Percentiles rank a stretch among this genome's conserved stretches.
phyloP scores from a whole-genome alignment of 1,140 invertebrate species.

The Hermetia illucens region DNA sequence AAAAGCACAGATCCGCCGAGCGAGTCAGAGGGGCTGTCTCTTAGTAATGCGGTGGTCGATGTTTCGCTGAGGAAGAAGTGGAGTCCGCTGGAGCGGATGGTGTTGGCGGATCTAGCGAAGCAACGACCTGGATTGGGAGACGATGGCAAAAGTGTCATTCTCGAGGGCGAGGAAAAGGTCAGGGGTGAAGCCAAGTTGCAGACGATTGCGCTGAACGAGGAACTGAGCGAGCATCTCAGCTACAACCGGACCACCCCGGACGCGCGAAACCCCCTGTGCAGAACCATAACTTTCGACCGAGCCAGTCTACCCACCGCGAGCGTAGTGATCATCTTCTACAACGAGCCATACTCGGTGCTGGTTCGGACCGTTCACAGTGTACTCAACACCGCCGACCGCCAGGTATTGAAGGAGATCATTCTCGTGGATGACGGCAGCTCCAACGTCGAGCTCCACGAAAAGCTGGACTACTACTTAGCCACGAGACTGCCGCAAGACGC shows the following conservation, averaged over 20 bases:
- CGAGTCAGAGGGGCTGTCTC: conserved; percentile 6
- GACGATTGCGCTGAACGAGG: conserved; percentile 67
- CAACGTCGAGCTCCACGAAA: conserved; percentile 53
- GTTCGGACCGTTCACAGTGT: conserved; percentile 77
- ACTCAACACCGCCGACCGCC: conserved; percentile 56
- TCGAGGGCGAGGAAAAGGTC: conserved; percentile 36
- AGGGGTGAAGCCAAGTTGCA: conserved; percentile 49
- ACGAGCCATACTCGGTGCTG: conserved; percentile 77
- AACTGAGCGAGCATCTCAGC: conserved; percentile 66
- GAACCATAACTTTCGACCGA: conserved; percentile 31
- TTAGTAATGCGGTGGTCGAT: conserved; percentile 5
- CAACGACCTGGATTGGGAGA: conserved; percentile 41
- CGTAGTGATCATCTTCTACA: conserved; percentile 78
- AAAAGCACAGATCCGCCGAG: conserved; percentile 1
- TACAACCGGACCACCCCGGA: conserved; percentile 57
- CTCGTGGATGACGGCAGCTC: conserved; percentile 82
- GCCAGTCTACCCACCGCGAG: conserved; percentile 36
- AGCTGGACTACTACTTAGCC: conserved; percentile 62
- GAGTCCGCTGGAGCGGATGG: conserved; percentile 17
- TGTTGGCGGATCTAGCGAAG: conserved; percentile 27
- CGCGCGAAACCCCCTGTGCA: conserved; percentile 36
- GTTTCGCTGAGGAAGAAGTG: conserved; percentile 14
- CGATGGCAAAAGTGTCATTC: conserved; percentile 42
- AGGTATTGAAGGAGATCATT: conserved; percentile 67
- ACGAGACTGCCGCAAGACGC: conserved; percentile 45